phyloP scores from a whole-genome alignment of 2,797 vertebrate genomes.

The Eulemur mongoz region DNA sequence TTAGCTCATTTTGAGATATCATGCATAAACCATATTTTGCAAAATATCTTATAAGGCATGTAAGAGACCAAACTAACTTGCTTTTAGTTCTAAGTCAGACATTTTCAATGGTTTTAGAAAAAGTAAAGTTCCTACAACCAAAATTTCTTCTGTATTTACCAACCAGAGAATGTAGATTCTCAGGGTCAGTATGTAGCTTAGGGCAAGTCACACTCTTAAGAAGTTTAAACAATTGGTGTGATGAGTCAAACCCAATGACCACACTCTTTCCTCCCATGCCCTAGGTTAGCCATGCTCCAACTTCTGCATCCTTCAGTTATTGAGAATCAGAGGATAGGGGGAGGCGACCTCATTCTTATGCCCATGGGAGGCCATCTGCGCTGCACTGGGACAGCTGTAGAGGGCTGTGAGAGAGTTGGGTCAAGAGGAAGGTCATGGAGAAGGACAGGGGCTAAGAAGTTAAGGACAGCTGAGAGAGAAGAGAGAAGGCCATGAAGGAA shows the following conservation, averaged over 20 bases:
- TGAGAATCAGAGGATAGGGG: background rate
- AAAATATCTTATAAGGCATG: slow-evolving; percentile 45
- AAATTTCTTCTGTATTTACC: slow-evolving; percentile 24
- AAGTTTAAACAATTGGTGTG: background rate
- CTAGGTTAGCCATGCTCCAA: background rate
- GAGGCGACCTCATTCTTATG: background rate
- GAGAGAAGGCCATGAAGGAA: background rate
- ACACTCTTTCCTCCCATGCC: background rate
- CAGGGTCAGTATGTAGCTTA: background rate
- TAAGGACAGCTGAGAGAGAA: background rate
- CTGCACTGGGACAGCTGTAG: background rate
- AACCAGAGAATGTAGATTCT: background rate
- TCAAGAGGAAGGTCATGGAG: background rate
- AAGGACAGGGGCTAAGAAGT: background rate
- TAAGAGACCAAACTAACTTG: background rate
- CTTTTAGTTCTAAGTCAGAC: slow-evolving; percentile 48
- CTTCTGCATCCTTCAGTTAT: background rate
- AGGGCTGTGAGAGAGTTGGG: background rate
- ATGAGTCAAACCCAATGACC: background rate
- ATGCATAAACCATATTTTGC: slow-evolving; percentile 3
- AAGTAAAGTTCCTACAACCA: background rate
- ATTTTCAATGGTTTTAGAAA: slow-evolving; percentile 46
- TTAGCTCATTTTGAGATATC: background rate
- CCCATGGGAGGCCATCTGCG: background rate
- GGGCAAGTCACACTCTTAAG: background rate